Conservation (phyloP, 2,888 invertebrate genomes). For the Colletes collaris region DNA sequence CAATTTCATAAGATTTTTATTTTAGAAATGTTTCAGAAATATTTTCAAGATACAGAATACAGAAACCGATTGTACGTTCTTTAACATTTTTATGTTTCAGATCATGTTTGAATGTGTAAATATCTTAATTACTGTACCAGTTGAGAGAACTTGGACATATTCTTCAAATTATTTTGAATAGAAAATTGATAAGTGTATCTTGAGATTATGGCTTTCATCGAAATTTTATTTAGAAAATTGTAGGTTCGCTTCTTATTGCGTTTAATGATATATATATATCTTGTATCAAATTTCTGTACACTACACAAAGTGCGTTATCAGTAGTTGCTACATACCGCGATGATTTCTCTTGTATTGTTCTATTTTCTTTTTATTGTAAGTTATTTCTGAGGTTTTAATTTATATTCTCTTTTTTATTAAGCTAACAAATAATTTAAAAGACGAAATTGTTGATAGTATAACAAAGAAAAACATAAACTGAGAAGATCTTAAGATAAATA, state of each 20-base stretch:
- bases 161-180: constrained; percentile 25
- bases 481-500: constrained; percentile 33
- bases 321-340: background rate
- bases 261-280: background rate
- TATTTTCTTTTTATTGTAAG: constrained; percentile 27
- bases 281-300: constrained; percentile 6
- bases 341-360: constrained; percentile 14
- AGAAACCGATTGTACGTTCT: constrained; percentile 31
- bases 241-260: constrained; percentile 2
- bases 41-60: background rate
- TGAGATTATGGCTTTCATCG: background rate
- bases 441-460: constrained; percentile 3
- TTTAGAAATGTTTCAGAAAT: constrained; percentile 1
- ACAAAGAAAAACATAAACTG: constrained; percentile 19
- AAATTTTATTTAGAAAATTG: constrained; percentile 9
- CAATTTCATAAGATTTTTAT: constrained; percentile 2
- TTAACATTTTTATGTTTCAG: constrained; percentile 54
- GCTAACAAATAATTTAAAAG: constrained; percentile 23
- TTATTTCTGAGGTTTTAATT: constrained; percentile 8
- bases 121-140: constrained; percentile 36
- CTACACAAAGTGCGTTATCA: constrained; percentile 1
- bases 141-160: constrained; percentile 31
- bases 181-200: constrained; percentile 12
- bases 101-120: constrained; percentile 46
- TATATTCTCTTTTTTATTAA: constrained; percentile 19